These are phyloP conservation scores for Aplochiton taeniatus DNA, from an alignment of 2,797 vertebrate genomes.

Conservation along the genomic window DNA sequence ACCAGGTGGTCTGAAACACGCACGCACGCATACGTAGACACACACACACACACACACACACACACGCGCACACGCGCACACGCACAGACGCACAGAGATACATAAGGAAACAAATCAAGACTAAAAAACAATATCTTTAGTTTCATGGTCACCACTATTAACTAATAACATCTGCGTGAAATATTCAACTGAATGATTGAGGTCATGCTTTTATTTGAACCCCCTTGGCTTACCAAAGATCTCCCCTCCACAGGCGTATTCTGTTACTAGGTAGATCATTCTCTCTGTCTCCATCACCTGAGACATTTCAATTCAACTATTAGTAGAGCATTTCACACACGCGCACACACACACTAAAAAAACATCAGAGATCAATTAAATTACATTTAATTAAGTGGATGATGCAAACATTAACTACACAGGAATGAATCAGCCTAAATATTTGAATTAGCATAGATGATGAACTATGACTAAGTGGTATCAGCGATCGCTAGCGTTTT, in stretches of 20 bases:
- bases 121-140: constrained; percentile 6
- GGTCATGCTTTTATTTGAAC: too few relatives aligned
- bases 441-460: too few relatives aligned
- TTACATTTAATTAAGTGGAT: too few relatives aligned
- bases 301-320: too few relatives aligned
- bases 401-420: too few relatives aligned
- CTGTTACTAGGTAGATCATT: constrained; percentile 98
- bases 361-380: constrained; percentile 12
- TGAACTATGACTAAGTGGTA: too few relatives aligned
- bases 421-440: too few relatives aligned
- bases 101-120: neutral
- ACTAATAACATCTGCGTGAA: too few relatives aligned
- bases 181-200: too few relatives aligned
- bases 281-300: constrained; percentile 99
- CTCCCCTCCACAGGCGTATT: constrained; percentile 96
- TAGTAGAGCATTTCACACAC: too few relatives aligned
- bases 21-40: constrained; percentile 5
- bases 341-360: constrained; percentile 1
- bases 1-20: constrained; percentile 88
- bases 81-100: neutral
- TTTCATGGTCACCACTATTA: neutral
- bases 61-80: neutral
- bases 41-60: neutral
- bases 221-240: constrained; percentile 89
- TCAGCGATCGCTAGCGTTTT: too few relatives aligned